A percentile compares a stretch with the other conserved stretches of the same genome.
These are phyloP conservation scores for Phrynosoma blainvillii DNA, from an alignment of 2,113 vertebrate genomes.

Conservation along the genomic window DNA sequence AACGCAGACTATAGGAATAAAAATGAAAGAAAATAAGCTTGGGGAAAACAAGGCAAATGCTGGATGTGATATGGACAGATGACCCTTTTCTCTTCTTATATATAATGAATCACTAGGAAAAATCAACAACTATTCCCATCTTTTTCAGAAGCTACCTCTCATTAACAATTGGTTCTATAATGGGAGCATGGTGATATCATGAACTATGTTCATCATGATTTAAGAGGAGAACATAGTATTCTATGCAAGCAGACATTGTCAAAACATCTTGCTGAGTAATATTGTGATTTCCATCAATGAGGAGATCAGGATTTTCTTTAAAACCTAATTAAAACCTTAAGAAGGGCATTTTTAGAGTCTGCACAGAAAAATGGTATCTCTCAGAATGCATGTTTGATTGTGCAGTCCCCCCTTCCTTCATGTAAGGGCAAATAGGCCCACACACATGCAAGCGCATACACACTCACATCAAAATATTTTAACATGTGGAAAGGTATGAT, in stretches of 20 bases:
- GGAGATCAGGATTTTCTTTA: neutral
- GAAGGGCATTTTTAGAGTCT: neutral
- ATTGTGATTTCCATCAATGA: neutral
- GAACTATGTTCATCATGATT: neutral
- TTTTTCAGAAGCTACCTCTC: rapidly evolving
- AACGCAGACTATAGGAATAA: neutral
- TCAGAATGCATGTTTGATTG: neutral
- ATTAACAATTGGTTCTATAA: neutral
- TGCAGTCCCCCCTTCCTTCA: too few species aligned
- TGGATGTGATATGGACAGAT: neutral
- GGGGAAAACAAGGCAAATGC: rapidly evolving
- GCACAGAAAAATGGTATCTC: neutral
- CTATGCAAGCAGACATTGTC: neutral
- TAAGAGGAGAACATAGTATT: neutral
- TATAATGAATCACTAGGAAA: neutral
- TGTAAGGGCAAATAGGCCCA: neutral
- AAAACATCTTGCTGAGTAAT: neutral
- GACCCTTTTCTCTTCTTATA: rapidly evolving
- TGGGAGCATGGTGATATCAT: neutral
- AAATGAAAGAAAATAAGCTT: neutral
- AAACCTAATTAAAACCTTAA: neutral
- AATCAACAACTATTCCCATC: neutral
- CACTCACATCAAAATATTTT: neutral
- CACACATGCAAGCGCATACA: neutral
- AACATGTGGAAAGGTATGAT: neutral